Evolutionary conservation across 2,113 vertebrate species (phyloP).

Genomic region (Pithys albifrons): DNA sequence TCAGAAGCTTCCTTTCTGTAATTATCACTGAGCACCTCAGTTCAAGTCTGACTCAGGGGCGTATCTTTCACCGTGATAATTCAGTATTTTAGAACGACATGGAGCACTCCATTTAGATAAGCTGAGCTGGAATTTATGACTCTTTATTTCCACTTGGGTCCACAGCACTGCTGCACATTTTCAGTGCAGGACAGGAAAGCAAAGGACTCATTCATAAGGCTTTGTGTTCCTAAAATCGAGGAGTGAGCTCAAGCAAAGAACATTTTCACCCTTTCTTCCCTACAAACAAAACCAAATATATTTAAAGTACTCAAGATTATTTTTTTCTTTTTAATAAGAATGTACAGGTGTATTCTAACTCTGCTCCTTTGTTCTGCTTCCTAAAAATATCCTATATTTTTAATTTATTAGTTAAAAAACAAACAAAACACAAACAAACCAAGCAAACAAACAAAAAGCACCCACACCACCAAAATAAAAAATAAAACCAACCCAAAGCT

Average conservation of each 20-base stretch:
- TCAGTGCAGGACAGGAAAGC: not conserved
- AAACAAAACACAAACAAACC: no score
- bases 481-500: not conserved
- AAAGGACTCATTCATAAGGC: not conserved
- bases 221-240: not conserved
- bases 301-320: not conserved
- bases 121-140: not conserved
- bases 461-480: not conserved
- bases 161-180: not conserved
- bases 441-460: not conserved
- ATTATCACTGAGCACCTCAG: not conserved
- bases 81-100: not conserved
- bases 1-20: slow-evolving; percentile 8
- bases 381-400: not conserved
- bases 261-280: not conserved
- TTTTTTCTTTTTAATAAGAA: not conserved
- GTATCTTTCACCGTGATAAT: not conserved
- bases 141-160: not conserved
- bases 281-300: not conserved
- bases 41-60: not conserved
- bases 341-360: not conserved
- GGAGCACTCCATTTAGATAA: not conserved
- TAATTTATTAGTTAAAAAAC: not conserved
- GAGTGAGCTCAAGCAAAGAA: not conserved
- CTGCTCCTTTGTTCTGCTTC: not conserved